A percentile compares a stretch with the other conserved stretches of the same genome.
Conservation (phyloP, 2,113 vertebrate species). For the Grallaria varia region DNA sequence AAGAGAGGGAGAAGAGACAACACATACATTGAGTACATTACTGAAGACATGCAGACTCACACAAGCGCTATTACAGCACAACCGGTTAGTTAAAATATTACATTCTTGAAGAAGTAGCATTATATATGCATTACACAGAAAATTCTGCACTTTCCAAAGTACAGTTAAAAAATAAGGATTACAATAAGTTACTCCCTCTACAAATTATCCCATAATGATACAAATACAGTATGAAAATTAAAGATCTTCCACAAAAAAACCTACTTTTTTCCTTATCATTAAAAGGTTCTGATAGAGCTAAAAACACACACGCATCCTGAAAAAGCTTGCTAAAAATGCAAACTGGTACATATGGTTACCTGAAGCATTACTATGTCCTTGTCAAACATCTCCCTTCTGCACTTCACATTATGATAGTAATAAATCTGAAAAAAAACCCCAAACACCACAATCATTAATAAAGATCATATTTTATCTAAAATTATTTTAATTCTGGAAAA, state of each 20-base stretch:
- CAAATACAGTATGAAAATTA: background rate
- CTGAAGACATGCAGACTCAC: background rate
- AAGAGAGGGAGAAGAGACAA: background rate
- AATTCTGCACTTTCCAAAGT: background rate
- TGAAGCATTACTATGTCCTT: constrained; percentile 96
- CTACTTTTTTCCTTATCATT: background rate
- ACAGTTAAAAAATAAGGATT: background rate
- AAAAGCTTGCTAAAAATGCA: background rate
- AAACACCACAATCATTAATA: background rate
- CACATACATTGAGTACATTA: background rate
- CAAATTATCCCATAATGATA: background rate
- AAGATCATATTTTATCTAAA: background rate
- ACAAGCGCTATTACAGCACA: background rate
- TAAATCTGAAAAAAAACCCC: constrained; percentile 83
- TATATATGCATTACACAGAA: accelerated
- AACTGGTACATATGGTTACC: constrained; percentile 67
- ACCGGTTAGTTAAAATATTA: background rate
- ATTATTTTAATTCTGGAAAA: background rate
- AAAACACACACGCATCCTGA: background rate
- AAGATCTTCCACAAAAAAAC: background rate
- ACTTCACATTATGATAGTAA: constrained; percentile 98
- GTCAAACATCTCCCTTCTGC: constrained; percentile 98
- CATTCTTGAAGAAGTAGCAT: background rate
- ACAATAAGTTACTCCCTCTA: background rate
- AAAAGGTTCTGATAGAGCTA: background rate